Percentiles rank a stretch among this genome's conserved stretches.
phyloP scores from a whole-genome alignment of 2,113 vertebrate species.

The Mormyrus lacerda region DNA sequence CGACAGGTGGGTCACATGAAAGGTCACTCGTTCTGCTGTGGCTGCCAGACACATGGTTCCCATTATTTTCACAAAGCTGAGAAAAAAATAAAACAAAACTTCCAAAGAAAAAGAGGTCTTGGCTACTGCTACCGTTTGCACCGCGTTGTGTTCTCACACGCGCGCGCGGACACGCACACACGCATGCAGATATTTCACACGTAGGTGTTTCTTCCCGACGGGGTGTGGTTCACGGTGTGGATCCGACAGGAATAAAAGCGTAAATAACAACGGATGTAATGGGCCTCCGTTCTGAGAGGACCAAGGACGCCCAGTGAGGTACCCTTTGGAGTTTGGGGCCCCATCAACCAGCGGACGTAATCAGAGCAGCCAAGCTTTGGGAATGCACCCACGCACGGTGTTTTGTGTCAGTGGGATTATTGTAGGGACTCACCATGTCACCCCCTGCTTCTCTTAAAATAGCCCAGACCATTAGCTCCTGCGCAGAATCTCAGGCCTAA shows the following conservation, averaged over 20 bases:
- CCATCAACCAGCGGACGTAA: not conserved
- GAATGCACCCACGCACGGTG: not conserved
- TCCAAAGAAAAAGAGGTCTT: slow-evolving; percentile 59
- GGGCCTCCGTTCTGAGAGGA: slow-evolving; percentile 21
- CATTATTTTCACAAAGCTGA: slow-evolving; percentile 51
- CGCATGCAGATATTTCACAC: slow-evolving; percentile 44
- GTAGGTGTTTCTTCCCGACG: slow-evolving; percentile 28
- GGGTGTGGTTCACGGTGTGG: slow-evolving; percentile 31
- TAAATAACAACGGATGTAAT: slow-evolving; percentile 34
- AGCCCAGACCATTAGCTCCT: slow-evolving; percentile 39
- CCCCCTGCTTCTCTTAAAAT: slow-evolving; percentile 8
- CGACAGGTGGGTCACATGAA: slow-evolving; percentile 69
- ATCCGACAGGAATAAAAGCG: slow-evolving; percentile 34
- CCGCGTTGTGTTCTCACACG: slow-evolving; percentile 44
- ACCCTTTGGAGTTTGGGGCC: not conserved
- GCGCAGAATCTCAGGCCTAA: slow-evolving; percentile 44
- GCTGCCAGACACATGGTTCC: slow-evolving; percentile 64
- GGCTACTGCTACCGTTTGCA: slow-evolving; percentile 37
- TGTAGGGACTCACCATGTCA: not conserved
- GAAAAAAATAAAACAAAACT: slow-evolving; percentile 19
- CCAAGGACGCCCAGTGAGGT: slow-evolving; percentile 20
- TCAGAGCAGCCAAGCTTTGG: not conserved
- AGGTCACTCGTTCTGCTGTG: slow-evolving; percentile 66
- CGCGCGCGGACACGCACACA: slow-evolving; percentile 33
- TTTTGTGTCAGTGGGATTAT: slow-evolving; percentile 8